These are phyloP conservation scores for Toxotes jaculatrix DNA, from an alignment of 2,113 vertebrate species.

Conservation along the genomic window DNA sequence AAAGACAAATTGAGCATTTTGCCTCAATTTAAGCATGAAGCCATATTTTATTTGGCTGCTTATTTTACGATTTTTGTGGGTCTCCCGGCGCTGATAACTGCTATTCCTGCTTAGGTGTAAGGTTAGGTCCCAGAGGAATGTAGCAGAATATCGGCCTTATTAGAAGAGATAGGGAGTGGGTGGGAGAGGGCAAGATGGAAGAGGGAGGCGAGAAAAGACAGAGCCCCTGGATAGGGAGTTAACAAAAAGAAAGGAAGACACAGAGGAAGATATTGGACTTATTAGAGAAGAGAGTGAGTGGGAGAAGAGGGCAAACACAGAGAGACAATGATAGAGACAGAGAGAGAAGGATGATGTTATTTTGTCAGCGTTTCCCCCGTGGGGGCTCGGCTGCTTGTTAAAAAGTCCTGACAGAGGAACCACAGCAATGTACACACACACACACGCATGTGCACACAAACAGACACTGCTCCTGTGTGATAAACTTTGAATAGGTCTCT, in stretches of 20 bases:
- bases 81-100: conserved; percentile 16
- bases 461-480: conserved; percentile 34
- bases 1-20: not conserved
- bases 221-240: conserved; percentile 59
- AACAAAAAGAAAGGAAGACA: conserved; percentile 57
- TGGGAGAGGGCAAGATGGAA: conserved; percentile 59
- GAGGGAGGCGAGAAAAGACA: conserved; percentile 54
- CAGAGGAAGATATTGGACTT: conserved; percentile 69
- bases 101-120: conserved; percentile 33
- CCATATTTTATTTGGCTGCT: not conserved
- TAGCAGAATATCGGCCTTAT: conserved; percentile 60
- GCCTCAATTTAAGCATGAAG: not conserved
- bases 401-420: conserved; percentile 83
- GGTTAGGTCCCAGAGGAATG: conserved; percentile 47
- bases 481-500: conserved; percentile 55
- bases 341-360: conserved; percentile 67
- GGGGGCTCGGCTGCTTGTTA: conserved; percentile 80
- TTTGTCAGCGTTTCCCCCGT: conserved; percentile 79
- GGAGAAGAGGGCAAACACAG: conserved; percentile 59
- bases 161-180: conserved; percentile 63
- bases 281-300: conserved; percentile 67
- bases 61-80: not conserved
- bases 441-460: conserved; percentile 40
- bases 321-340: conserved; percentile 50
- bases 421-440: conserved; percentile 62